Percentiles rank a stretch among this genome's conserved stretches.
phyloP scores from a whole-genome alignment of 2,797 vertebrate species.

The Lutjanus argentimaculatus region DNA sequence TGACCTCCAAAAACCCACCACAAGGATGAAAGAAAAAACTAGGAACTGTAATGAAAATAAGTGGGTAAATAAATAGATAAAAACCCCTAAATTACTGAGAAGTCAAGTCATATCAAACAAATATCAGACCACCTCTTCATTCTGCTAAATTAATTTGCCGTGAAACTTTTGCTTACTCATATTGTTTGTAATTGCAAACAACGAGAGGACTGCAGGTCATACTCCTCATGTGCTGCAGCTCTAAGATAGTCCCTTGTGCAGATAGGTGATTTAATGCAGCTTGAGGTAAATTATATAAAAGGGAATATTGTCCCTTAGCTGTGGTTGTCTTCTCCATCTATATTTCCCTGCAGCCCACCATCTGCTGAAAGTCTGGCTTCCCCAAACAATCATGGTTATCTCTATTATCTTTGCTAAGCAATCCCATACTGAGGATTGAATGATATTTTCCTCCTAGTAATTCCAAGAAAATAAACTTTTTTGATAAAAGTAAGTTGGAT shows the following conservation, averaged over 20 bases:
- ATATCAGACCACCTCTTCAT: slow-evolving; percentile 1
- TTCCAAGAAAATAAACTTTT: slow-evolving; percentile 48
- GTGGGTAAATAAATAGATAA: slow-evolving; percentile 13
- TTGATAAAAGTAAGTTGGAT: slow-evolving; percentile 33
- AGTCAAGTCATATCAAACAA: slow-evolving; percentile 11
- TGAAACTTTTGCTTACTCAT: slow-evolving; percentile 18
- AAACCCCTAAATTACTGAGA: background rate
- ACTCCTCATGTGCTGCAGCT: slow-evolving; percentile 9
- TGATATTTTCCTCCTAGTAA: slow-evolving; percentile 31
- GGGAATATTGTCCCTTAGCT: slow-evolving; percentile 54
- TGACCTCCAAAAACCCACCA: slow-evolving; percentile 41
- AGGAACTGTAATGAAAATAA: slow-evolving; percentile 12
- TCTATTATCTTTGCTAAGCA: slow-evolving; percentile 56
- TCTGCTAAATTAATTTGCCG: slow-evolving; percentile 15
- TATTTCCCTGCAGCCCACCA: slow-evolving; percentile 64
- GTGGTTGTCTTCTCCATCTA: slow-evolving; percentile 53
- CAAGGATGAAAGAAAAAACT: background rate
- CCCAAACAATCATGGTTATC: slow-evolving; percentile 65
- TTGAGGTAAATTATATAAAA: slow-evolving; percentile 61
- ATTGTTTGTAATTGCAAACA: slow-evolving; percentile 15
- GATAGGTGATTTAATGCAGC: slow-evolving; percentile 57
- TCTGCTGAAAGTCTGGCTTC: slow-evolving; percentile 55
- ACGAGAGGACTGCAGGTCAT: slow-evolving; percentile 13
- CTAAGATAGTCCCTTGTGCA: slow-evolving; percentile 2
- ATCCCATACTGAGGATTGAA: slow-evolving; percentile 40